A percentile compares a stretch with the other conserved stretches of the same genome.
These are phyloP conservation scores for Eueides isabella DNA, from an alignment of 1,140 invertebrate species.

Conservation along the genomic window DNA sequence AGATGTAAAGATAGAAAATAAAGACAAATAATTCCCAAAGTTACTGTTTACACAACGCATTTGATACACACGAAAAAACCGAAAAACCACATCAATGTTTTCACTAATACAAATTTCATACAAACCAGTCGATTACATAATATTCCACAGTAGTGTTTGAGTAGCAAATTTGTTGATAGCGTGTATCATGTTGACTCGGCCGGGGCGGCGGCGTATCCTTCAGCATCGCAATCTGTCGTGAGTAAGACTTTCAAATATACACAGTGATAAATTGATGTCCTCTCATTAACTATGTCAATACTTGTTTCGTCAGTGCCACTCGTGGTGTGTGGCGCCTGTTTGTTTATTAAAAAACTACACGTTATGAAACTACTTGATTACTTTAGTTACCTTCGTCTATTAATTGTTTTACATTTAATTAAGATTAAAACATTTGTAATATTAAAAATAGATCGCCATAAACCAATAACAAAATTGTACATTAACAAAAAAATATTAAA, in stretches of 20 bases:
- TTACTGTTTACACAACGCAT: too few relatives aligned
- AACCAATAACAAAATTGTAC: too few relatives aligned
- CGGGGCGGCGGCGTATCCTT: slow-evolving; percentile 52
- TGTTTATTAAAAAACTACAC: neutral
- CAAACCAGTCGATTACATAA: neutral
- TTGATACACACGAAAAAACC: neutral
- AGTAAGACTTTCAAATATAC: slow-evolving; percentile 41
- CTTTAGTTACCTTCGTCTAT: neutral
- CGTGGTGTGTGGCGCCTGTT: neutral
- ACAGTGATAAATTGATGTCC: slow-evolving; percentile 41
- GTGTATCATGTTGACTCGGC: slow-evolving; percentile 39
- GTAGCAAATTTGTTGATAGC: slow-evolving; percentile 42
- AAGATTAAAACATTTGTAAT: too few relatives aligned
- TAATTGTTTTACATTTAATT: neutral
- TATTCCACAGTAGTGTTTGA: slow-evolving; percentile 35
- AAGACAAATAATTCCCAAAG: too few relatives aligned
- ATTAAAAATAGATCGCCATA: too few relatives aligned
- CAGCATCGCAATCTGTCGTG: slow-evolving; percentile 35
- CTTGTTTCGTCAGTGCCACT: slow-evolving; percentile 1
- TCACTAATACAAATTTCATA: neutral
- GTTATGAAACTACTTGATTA: neutral
- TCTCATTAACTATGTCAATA: slow-evolving; percentile 25
- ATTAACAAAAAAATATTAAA: neutral
- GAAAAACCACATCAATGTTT: neutral
- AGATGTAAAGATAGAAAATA: too few relatives aligned